Base-by-base conservation (phyloP, 2,888 invertebrate species). In the Philereme vetulata region DNA sequence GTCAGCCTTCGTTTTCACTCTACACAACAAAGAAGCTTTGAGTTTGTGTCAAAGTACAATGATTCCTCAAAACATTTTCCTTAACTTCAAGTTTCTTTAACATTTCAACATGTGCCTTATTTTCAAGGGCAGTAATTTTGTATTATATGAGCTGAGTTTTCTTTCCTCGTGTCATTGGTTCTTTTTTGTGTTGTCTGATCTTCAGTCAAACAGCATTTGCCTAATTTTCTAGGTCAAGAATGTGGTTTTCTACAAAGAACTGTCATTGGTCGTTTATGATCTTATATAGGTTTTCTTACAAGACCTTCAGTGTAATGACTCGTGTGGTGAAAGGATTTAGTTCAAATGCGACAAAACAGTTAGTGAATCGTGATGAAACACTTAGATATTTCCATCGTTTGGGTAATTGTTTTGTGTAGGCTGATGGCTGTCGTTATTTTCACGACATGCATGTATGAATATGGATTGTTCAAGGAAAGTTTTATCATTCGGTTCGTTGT, bases 351-450 rank as follows among this genome's bases (percentile, higher is more conserved):
- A 21, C 21, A 21, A 21, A 21, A 21, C 21, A 21, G 21, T 21
- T 21, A 21, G 21, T 21, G 21, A 21, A 21, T 21, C 21, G 21
- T 21, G 21, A 21, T 21, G 21, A 51, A 56, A 4, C 21, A 33
- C 35, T 32, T 49, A 21, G 5, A 34, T 54, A 48, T 55, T 38
- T 49, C n/a, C 32, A 43, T 38, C 33, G 48, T 44, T 42, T 47
- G 34, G 6, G 43, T 32, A 10, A 9, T 38, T 56, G 38, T 50
- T 50, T 36, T 38, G 43, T 21, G 35, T 48, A 33, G 21, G 32
- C 4, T 45, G 33, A 21, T 35, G 6, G 8, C 38, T 38, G 7
- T 7, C 10, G 33, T 51, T 51, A 33, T 51, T 42, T 4, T 21
- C 47, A 48, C 34, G n/a, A 36, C 35, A 5, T 6, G 5, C 5